These are phyloP conservation scores for Xestia rhomboidea DNA, from an alignment of 2,888 invertebrate genomes.

Conservation along the genomic window DNA sequence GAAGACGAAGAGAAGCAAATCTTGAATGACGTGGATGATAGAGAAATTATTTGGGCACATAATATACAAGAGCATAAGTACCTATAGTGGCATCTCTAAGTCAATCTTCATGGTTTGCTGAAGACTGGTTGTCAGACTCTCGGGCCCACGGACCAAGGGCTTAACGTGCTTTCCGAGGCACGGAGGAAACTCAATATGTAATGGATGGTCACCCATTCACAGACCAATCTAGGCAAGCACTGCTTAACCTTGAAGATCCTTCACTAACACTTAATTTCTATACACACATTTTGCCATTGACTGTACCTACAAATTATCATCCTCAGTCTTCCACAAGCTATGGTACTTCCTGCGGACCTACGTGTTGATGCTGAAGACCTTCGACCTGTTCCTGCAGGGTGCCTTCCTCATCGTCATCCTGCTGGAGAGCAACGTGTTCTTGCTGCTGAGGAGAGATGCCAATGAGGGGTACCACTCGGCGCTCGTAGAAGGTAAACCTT, in stretches of 20 bases:
- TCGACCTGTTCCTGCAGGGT: slow-evolving; percentile 86
- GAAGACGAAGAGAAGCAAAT: neutral
- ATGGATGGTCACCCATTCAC: too few relatives aligned
- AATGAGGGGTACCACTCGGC: slow-evolving; percentile 75
- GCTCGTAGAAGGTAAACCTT: slow-evolving; percentile 77
- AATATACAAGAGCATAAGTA: too few relatives aligned
- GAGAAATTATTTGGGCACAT: neutral
- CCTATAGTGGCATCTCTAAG: too few relatives aligned
- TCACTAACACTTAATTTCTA: neutral
- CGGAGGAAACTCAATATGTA: too few relatives aligned
- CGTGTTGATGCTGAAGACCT: slow-evolving; percentile 79
- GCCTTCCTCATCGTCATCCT: slow-evolving; percentile 81
- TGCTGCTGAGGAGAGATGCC: slow-evolving; percentile 81
- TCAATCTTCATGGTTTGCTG: too few relatives aligned
- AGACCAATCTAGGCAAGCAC: too few relatives aligned
- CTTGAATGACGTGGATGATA: neutral
- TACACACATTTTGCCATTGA: neutral
- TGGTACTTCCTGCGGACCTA: slow-evolving; percentile 81
- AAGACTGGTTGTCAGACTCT: too few relatives aligned
- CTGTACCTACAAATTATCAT: too few relatives aligned
- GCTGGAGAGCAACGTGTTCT: slow-evolving; percentile 80
- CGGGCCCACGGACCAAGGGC: too few relatives aligned
- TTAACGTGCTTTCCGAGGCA: too few relatives aligned
- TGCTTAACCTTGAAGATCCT: too few relatives aligned
- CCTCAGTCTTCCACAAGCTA: slow-evolving; percentile 77